phyloP scores from a whole-genome alignment of 1,140 invertebrate genomes.

The Steinernema feltiae region DNA sequence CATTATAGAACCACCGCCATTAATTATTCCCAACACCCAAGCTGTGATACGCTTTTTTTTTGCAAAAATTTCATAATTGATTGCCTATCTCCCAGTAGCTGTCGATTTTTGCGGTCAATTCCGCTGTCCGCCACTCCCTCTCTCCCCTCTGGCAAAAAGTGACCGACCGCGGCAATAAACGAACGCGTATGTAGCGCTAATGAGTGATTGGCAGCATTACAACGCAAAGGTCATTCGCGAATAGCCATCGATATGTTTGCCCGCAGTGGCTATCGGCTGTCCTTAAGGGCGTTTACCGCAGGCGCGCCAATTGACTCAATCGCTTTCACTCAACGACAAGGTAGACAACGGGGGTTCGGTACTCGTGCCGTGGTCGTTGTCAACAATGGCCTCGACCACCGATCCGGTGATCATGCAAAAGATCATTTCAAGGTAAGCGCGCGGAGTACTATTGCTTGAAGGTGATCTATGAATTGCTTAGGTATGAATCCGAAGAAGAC shows the following conservation, averaged over 20 bases:
- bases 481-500: conserved; percentile 38
- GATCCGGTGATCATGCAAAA: conserved; percentile 9
- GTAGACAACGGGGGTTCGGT: not conserved
- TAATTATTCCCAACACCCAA: no score
- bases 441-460: not conserved
- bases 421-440: not conserved
- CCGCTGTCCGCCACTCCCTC: no score
- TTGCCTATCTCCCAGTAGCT: no score
- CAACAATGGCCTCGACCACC: conserved; percentile 7
- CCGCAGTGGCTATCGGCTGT: conserved; percentile 1
- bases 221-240: conserved; percentile 5
- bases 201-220: conserved; percentile 9
- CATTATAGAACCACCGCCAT: no score
- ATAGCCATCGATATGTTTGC: not conserved
- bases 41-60: no score
- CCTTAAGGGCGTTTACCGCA: conserved; percentile 11
- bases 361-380: not conserved
- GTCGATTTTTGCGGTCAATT: not conserved
- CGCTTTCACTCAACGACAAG: not conserved
- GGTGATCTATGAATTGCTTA: conserved; percentile 6
- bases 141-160: not conserved
- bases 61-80: no score
- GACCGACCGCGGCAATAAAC: not conserved
- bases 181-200: conserved; percentile 4
- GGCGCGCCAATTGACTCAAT: not conserved